Base-by-base conservation (phyloP, 2,888 invertebrate species). In the Aproaerema taeniolella region DNA sequence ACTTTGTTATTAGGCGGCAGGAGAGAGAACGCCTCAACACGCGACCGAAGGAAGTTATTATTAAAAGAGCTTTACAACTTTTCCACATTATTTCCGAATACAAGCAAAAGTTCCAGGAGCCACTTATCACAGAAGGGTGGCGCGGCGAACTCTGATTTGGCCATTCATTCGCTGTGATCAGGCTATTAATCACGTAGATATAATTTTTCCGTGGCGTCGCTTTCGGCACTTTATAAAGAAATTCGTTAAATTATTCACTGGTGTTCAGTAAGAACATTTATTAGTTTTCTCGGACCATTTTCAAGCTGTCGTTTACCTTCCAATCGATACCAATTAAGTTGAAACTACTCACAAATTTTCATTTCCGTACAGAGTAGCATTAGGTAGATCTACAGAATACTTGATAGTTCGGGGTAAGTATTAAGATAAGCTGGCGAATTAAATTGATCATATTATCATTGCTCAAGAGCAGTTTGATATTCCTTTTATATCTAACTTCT, bases 51-150 rank as follows among this genome's bases (percentile, higher is more conserved):
- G 57, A 71, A 68, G 65, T 67, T 67, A 61, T 69, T 68, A 71
- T 67, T 68, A 64, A 67, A 62, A 64, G 60, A 55, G 50, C 64
- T 64, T 59, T 63, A 58, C 50, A 68, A 68, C 51, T 67, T 68
- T 67, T 62, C 55, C 54, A 59, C 66, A 63, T 68, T 71, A 73
- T 67, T 67, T 62, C 59, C 55, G 51, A 66, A 61, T 60, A 61
- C 42, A 51, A 55, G 53, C 57, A 59, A 58, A 61, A 65, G 58
- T 69, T 61, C 53, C 61, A 58, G 53, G 52, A 40, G 58, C 55
- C 50, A 58, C 52, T 64, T 62, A 61, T 52, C 55, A 55, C 46
- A 42, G 51, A 51, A 33, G 49, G n/a, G 46, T 20, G 5, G 16
- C 12, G 25, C 20, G 11, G 25, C 13, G 20, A 10, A 25, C 8